Evolutionary conservation across 2,797 vertebrate genomes (phyloP).

Genomic region (Percopsis omiscomaycus): DNA sequence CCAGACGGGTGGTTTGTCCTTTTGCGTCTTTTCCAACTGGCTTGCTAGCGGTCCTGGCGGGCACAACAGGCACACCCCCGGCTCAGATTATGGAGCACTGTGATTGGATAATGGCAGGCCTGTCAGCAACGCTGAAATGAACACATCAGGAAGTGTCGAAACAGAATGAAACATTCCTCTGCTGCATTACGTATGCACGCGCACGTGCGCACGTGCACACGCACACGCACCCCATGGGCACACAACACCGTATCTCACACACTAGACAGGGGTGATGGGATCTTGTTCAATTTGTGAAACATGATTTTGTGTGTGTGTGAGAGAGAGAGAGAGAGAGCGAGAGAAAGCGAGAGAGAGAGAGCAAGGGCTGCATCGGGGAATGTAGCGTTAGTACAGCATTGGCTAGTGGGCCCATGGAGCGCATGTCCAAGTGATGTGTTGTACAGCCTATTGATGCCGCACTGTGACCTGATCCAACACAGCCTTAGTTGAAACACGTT

Average conservation of each 20-base stretch:
- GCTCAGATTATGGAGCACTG: slow-evolving; percentile 37
- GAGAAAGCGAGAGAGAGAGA: background rate
- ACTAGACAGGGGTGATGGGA: slow-evolving; percentile 7
- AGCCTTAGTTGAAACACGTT: too few species aligned
- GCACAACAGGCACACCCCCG: background rate
- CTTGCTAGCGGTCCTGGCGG: background rate
- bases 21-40: background rate
- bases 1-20: background rate
- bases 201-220: background rate
- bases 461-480: too few species aligned
- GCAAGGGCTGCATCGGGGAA: slow-evolving; percentile 5
- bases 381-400: background rate
- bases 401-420: too few species aligned
- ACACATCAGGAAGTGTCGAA: slow-evolving; percentile 62
- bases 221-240: slow-evolving; percentile 1
- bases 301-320: slow-evolving; percentile 6
- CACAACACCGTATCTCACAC: background rate
- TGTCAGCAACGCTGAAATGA: slow-evolving; percentile 46
- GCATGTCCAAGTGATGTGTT: too few species aligned
- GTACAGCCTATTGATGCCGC: too few species aligned
- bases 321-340: background rate
- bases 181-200: background rate
- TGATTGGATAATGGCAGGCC: slow-evolving; percentile 26
- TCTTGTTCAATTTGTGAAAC: slow-evolving; percentile 27
- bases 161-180: slow-evolving; percentile 3